Percentiles rank a stretch among this genome's conserved stretches.
These are phyloP conservation scores for Menidia menidia DNA, from an alignment of 2,797 vertebrate species.

Conservation along the genomic window DNA sequence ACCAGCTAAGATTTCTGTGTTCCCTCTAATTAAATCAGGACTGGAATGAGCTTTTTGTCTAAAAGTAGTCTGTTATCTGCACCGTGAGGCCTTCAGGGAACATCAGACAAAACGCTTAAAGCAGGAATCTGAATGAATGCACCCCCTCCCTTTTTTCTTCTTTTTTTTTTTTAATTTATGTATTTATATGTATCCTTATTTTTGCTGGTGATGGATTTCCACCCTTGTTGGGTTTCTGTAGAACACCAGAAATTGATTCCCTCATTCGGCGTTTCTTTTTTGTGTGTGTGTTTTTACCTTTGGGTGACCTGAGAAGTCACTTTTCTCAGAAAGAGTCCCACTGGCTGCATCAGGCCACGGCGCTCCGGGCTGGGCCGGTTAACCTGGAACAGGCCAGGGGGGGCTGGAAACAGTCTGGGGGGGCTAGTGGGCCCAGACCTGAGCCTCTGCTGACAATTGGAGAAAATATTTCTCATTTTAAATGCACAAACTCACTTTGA, in stretches of 20 bases:
- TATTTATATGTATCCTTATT: no score
- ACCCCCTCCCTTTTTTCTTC: background rate
- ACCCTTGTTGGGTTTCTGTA: background rate
- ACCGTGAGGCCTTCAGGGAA: background rate
- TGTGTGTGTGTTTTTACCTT: no score
- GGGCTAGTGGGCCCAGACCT: no score
- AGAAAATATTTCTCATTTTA: no score
- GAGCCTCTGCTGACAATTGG: no score
- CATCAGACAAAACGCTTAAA: background rate
- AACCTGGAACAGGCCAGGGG: constrained; percentile 30
- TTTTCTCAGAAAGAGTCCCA: background rate
- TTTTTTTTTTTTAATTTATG: background rate
- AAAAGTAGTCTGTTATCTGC: constrained; percentile 17
- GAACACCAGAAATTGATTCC: background rate
- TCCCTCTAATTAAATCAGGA: constrained; percentile 32
- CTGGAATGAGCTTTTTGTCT: constrained; percentile 37
- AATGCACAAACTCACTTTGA: no score
- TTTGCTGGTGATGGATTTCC: background rate
- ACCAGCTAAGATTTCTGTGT: no score
- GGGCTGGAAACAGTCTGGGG: no score
- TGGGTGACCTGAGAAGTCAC: no score
- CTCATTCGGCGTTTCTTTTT: no score
- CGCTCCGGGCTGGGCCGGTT: constrained; percentile 38
- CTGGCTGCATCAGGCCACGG: constrained; percentile 39
- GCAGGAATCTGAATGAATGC: background rate